phyloP scores from a whole-genome alignment of 2,113 vertebrate genomes.

The Engraulis encrasicolus region DNA sequence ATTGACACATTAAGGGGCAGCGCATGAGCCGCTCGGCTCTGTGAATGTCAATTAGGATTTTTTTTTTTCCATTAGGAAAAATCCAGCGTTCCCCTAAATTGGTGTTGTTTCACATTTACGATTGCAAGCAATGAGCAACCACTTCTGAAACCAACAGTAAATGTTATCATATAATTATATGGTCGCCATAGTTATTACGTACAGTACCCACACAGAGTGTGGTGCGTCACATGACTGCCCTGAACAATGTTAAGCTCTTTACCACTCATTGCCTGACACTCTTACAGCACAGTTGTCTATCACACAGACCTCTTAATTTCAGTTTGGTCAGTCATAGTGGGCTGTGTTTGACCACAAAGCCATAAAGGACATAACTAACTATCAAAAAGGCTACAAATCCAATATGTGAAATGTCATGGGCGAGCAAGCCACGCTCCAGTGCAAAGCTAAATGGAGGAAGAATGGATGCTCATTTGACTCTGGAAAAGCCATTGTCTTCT shows the following conservation, averaged over 20 bases:
- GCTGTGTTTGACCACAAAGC: no score
- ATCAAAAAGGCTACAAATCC: not conserved
- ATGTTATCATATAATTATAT: no score
- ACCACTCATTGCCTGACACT: not conserved
- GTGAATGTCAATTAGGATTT: not conserved
- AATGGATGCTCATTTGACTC: slow-evolving; percentile 15
- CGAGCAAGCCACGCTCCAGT: not conserved
- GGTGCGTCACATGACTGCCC: not conserved
- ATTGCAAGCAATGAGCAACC: no score
- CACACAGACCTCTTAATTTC: not conserved
- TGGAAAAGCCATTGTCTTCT: not conserved
- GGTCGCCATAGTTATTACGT: no score
- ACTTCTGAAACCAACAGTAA: no score
- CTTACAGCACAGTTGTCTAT: not conserved
- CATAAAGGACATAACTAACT: not conserved
- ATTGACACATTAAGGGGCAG: slow-evolving; percentile 65
- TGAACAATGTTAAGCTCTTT: no score
- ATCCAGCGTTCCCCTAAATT: not conserved
- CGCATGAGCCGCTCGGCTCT: not conserved
- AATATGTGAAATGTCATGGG: slow-evolving; percentile 11
- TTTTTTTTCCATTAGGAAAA: not conserved
- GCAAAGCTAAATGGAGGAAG: not conserved
- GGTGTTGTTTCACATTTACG: not conserved
- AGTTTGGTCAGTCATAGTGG: not conserved
- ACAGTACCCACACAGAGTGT: no score